Conservation (phyloP, 2,113 vertebrate species). For the Panthera leo region DNA sequence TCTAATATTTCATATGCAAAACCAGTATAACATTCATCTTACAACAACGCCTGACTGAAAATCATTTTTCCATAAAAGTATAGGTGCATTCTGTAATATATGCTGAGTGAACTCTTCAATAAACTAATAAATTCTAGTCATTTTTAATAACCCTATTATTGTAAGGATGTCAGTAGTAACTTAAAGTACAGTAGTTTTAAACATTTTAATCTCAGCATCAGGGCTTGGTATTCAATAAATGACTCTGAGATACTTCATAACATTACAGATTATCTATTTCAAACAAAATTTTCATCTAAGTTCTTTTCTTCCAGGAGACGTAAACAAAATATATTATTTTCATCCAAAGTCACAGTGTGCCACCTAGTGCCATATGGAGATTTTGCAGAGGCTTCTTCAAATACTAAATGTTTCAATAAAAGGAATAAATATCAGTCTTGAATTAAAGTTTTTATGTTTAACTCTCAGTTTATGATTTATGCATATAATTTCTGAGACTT, state of each 20-base stretch:
- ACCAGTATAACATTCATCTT: neutral
- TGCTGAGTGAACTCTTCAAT: neutral
- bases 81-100: neutral
- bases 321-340: neutral
- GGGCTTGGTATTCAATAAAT: slow-evolving; percentile 23
- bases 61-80: slow-evolving; percentile 20
- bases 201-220: neutral
- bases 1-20: neutral
- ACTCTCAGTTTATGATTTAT: neutral
- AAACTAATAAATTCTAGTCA: neutral
- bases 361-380: slow-evolving; percentile 80
- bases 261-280: neutral
- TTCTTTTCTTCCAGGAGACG: slow-evolving; percentile 31
- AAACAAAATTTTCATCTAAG: neutral
- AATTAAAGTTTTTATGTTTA: neutral
- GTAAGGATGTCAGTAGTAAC: slow-evolving; percentile 13
- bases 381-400: slow-evolving; percentile 31
- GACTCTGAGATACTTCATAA: slow-evolving; percentile 27
- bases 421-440: neutral
- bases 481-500: neutral
- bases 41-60: neutral
- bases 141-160: slow-evolving; percentile 54
- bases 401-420: neutral
- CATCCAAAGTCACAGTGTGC: slow-evolving; percentile 79
- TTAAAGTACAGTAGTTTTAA: slow-evolving; percentile 27